Evolutionary conservation across 2,888 invertebrate genomes (phyloP), one percentile per base, ranked within the genome.

Genomic region (Sinelater perroti): DNA sequence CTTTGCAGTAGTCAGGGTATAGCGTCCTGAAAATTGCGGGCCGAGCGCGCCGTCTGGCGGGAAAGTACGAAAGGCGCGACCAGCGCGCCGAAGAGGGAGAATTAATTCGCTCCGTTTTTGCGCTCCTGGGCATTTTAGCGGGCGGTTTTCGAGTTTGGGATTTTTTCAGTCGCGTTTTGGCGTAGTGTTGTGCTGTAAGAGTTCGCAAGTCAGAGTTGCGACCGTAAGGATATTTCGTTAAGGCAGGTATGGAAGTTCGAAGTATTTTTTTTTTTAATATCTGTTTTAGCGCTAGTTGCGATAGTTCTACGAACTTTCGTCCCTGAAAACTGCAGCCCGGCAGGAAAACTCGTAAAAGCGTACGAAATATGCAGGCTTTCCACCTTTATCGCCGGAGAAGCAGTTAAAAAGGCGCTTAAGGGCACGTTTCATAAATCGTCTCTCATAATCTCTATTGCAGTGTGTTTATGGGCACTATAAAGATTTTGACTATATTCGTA

Each of bases 1-100:
- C 73, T 71, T 72, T 75, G 76, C 76, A 74, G 76, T 72, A 75
- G 75, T 76, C 72, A 72, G 72, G 72, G 69, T 74, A 69, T 64
- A 66, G 67, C 67, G 66, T 67, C 28, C 65, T 67, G 63, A 69
- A 66, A 66, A 69, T 66, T 68, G 63, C 65, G 67, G 61, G 63
- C 54, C 26, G 53, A 60, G 63, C 65, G 64, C 65, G 67, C 64
- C 66, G 61, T 60, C 66, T 68, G 60, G 61, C 64, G 63, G 64
- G 61, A 65, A 56, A 61, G 44, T 59, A 53, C 61, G 54, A 55
- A 63, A 24, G n/a, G n/a, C n/a, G n/a, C n/a, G n/a, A n/a, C n/a
- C n/a, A n/a, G n/a, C n/a, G n/a, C n/a, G n/a, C n/a, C n/a, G n/a
- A n/a, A n/a, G n/a, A n/a, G n/a, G n/a, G n/a, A n/a, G n/a, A n/a